phyloP scores from a whole-genome alignment of 2,888 invertebrate genomes.

The Macropis europaea region DNA sequence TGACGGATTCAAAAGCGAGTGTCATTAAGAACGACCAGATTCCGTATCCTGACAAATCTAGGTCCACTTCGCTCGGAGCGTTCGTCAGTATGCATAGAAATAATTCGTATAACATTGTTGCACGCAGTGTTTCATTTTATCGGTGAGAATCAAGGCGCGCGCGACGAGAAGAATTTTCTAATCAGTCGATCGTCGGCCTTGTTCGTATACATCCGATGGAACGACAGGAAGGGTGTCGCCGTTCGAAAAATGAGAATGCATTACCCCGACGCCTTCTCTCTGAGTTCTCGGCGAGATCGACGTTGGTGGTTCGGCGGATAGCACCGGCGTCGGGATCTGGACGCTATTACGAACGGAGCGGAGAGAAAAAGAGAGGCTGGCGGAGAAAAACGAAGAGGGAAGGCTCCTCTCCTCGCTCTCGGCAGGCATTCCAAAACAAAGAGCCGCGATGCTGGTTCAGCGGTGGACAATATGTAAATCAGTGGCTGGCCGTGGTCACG shows the following conservation, averaged over 20 bases:
- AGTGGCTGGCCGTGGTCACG: constrained; percentile 79
- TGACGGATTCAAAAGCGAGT: no score
- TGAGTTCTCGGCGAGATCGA: constrained; percentile 71
- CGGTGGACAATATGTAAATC: constrained; percentile 80
- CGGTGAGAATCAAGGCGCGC: constrained; percentile 25
- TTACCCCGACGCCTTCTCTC: constrained; percentile 70
- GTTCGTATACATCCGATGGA: constrained; percentile 20
- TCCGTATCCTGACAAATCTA: neutral
- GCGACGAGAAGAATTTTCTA: constrained; percentile 45
- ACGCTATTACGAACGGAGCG: constrained; percentile 73
- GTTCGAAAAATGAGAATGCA: constrained; percentile 73
- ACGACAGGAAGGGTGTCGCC: constrained; percentile 56
- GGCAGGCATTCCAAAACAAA: constrained; percentile 79
- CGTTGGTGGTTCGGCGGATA: constrained; percentile 78
- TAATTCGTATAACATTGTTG: constrained; percentile 1
- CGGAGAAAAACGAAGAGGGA: constrained; percentile 51
- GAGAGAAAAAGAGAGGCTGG: constrained; percentile 38
- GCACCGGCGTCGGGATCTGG: constrained; percentile 71
- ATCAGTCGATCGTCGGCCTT: constrained; percentile 45
- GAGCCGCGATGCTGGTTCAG: constrained; percentile 75
- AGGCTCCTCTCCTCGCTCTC: constrained; percentile 58
- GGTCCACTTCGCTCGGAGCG: no score
- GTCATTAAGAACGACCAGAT: neutral
- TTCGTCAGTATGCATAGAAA: neutral
- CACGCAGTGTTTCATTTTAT: constrained; percentile 5